Conservation (phyloP, 2,797 vertebrate species). For the Triplophysa yarkandensis region DNA sequence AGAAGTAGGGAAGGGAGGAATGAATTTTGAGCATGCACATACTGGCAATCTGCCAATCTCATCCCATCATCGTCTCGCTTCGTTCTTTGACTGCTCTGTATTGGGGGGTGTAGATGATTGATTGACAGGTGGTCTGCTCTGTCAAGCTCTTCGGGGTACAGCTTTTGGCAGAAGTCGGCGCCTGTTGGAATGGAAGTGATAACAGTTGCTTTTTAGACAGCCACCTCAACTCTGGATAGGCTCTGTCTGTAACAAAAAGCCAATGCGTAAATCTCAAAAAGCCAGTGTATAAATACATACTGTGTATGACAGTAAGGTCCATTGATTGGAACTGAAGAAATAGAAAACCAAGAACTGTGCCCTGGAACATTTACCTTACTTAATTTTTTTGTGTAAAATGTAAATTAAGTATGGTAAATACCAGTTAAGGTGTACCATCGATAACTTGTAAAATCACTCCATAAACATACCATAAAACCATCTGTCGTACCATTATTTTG, state of each 20-base stretch:
- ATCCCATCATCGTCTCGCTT: constrained; percentile 28
- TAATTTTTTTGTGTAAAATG: neutral
- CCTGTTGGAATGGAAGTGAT: constrained; percentile 30
- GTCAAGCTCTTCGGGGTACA: constrained; percentile 32
- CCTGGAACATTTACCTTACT: too few relatives aligned
- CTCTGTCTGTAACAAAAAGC: neutral
- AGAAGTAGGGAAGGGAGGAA: neutral
- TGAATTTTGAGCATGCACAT: constrained; percentile 13
- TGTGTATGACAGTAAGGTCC: neutral
- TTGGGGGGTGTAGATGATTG: constrained; percentile 29
- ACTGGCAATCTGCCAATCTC: constrained; percentile 51
- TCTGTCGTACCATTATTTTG: too few relatives aligned
- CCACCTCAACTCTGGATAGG: constrained; percentile 23
- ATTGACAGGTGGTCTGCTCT: constrained; percentile 45
- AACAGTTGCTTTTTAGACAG: constrained; percentile 7
- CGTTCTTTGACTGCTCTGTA: constrained; percentile 4
- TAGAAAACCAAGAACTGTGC: too few relatives aligned
- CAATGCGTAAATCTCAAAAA: neutral
- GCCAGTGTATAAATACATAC: neutral
- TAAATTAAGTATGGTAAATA: too few relatives aligned
- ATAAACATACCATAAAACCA: too few relatives aligned
- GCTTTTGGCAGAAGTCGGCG: constrained; percentile 16
- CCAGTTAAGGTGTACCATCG: too few relatives aligned
- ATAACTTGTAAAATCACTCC: too few relatives aligned
- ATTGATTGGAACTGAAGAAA: neutral